Percentiles rank a stretch among this genome's conserved stretches.
Evolutionary conservation across 2,113 vertebrate species (phyloP).

Genomic region (Octodon degus): DNA sequence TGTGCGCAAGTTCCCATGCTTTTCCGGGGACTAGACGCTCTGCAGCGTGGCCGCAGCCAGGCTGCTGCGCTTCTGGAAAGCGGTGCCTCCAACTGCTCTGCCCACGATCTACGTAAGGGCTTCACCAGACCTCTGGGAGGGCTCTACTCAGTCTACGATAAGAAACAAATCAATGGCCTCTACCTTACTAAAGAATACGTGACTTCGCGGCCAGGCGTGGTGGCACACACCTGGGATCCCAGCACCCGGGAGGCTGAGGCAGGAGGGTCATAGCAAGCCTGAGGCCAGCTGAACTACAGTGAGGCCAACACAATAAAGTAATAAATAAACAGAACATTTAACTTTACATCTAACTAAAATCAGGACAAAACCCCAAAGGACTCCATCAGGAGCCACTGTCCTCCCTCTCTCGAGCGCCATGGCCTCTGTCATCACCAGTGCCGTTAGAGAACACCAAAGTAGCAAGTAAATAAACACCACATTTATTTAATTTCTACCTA

Average conservation of each 20-base stretch:
- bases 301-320: not conserved
- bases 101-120: not conserved
- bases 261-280: not conserved
- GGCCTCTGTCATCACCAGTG: not conserved
- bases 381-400: not conserved
- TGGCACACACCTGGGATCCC: not conserved
- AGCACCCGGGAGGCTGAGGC: not conserved
- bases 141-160: slow-evolving; percentile 4
- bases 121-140: not conserved
- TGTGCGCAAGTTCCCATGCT: not conserved
- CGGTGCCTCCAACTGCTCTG: not conserved
- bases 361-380: not conserved
- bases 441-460: slow-evolving; percentile 7
- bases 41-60: not conserved
- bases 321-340: not conserved
- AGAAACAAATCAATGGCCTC: slow-evolving; percentile 24
- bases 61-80: not conserved
- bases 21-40: not conserved
- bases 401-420: not conserved
- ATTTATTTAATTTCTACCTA: slow-evolving; percentile 12
- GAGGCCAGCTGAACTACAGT: not conserved
- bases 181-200: not conserved
- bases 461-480: not conserved
- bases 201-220: not conserved
- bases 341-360: not conserved